These are phyloP conservation scores for Ciconia boyciana DNA, from an alignment of 2,113 vertebrate genomes.

Conservation along the genomic window DNA sequence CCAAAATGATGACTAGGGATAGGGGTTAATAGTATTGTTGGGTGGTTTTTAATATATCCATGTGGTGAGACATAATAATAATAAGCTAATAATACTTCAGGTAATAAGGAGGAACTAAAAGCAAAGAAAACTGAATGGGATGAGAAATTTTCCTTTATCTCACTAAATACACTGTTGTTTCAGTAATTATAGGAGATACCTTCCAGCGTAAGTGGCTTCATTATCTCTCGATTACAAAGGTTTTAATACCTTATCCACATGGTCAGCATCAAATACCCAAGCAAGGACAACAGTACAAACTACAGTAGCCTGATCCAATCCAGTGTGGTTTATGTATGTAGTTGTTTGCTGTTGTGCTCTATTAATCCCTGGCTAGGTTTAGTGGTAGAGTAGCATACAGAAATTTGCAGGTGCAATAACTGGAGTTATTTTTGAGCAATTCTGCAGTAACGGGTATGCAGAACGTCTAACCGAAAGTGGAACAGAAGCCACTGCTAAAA, in stretches of 20 bases:
- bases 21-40: neutral
- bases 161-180: neutral
- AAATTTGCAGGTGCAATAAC: neutral
- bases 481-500: neutral
- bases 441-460: neutral
- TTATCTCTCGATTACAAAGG: neutral
- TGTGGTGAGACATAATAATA: neutral
- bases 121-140: neutral
- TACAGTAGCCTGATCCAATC: neutral
- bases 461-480: neutral
- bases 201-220: neutral
- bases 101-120: neutral
- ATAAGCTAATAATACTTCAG: neutral
- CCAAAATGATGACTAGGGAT: neutral
- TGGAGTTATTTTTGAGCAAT: neutral
- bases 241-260: neutral
- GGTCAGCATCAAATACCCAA: neutral
- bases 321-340: fast-evolving
- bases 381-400: neutral
- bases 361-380: neutral
- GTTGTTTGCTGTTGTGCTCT: neutral
- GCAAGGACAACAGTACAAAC: too few species aligned
- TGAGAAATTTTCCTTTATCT: neutral
- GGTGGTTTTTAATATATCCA: neutral
- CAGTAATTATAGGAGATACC: neutral